Evolutionary conservation across 1,140 invertebrate genomes (phyloP), one percentile per base, ranked within the genome.

Genomic region (Eumaeus atala): DNA sequence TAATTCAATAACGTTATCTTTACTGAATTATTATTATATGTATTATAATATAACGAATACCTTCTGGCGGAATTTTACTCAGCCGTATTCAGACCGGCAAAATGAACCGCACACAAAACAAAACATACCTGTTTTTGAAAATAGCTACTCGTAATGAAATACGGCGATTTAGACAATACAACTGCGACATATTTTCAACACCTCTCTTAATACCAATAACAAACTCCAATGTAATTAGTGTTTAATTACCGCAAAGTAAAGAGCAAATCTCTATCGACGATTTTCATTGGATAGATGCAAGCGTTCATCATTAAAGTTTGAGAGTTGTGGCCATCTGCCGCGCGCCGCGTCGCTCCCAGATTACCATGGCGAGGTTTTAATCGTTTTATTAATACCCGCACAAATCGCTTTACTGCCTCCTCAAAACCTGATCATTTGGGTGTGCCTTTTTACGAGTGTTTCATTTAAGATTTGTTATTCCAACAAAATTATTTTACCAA

Each of bases 331-430:
- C 73, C 83, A 86, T 81, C 80, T 86, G 83, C 69, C 70, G 76
- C 78, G 64, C 67, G 58, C 66, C 67, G 67, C 74, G 70, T 72
- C 75, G 77, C 74, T 79, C 73, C 53, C 80, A 77, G 83, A 86
- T 86, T 86, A 84, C 83, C 74, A 69, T 65, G 59, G 70, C 67
- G 72, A 83, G 81, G 74, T 84, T 84, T 86, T 86, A 86, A 86
- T 86, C 83, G 83, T 84, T 86, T 86, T 81, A 84, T 83, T 84
- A 86, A 86, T 84, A 86, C 79, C 77, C 80, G 37, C 83, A 74
- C 79, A 79, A 81, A 86, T 86, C 77, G 80, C 72, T 84, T 85
- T 74, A 77, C 73, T 71, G 72, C 65, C 61, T 69, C 62, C 75
- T 77, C 62, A 61, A 61, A 61, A 66, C 65, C 56, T 61, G 60